Conservation (phyloP, 2,888 invertebrate genomes). For the Toxonevra muliebris region DNA sequence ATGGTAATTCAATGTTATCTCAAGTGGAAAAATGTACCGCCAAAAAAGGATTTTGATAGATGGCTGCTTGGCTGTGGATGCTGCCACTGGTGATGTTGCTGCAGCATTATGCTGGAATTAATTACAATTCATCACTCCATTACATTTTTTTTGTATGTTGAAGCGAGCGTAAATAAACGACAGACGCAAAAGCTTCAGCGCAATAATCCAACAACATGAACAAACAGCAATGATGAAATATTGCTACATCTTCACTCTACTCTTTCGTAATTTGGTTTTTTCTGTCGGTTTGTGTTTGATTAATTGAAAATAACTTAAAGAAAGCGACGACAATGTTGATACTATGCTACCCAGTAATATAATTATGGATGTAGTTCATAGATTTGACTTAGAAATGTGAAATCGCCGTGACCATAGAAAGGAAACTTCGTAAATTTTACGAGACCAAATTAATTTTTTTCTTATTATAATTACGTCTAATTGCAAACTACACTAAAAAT, state of each 20-base stretch:
- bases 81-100: background rate
- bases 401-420: too few relatives aligned
- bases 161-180: conserved; percentile 25
- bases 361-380: background rate
- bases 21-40: conserved; percentile 39
- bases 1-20: background rate
- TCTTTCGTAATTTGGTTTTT: background rate
- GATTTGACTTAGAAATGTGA: too few relatives aligned
- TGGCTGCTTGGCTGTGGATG: conserved; percentile 49
- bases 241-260: too few relatives aligned
- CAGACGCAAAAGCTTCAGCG: conserved; percentile 9
- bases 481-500: too few relatives aligned
- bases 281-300: conserved; percentile 31
- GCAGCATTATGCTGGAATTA: conserved; percentile 50
- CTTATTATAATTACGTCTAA: too few relatives aligned
- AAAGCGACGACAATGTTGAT: too few relatives aligned
- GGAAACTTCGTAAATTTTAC: too few relatives aligned
- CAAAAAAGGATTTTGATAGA: conserved; percentile 54
- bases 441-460: too few relatives aligned
- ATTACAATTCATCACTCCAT: conserved; percentile 60
- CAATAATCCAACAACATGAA: too few relatives aligned
- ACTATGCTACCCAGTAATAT: background rate
- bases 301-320: conserved; percentile 34
- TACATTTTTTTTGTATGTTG: conserved; percentile 37
- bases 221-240: too few relatives aligned